Base-by-base conservation (phyloP, 2,113 vertebrate genomes). In the Otis tarda region DNA sequence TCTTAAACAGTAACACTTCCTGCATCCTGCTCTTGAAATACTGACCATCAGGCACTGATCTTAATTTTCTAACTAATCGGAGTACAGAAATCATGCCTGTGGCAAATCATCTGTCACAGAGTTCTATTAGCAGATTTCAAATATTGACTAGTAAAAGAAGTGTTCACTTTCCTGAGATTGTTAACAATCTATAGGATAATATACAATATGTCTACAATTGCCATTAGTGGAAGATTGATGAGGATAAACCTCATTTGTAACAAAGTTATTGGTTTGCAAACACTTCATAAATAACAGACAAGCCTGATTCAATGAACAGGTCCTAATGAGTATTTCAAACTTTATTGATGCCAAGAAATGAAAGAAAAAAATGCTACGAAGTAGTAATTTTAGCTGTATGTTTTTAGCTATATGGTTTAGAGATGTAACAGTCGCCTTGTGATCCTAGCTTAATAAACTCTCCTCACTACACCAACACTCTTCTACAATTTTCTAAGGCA, bases 311-410 rank as follows among this genome's bases (percentile, higher is more conserved):
- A 43, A 55, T 61, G 28, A 89, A 69, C 16, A 69, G 12, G 9
- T 95, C 21, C 56, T 94, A 88, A 81, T 84, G 52, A 87, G 49
- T 56, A 67, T 76, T 93, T 93, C 59, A 70, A 87, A 57, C 30
- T 64, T 83, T 63, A 91, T 21, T 93, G 77, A 87, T 89, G 16
- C 3, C 41, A 59, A 83, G n/a, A 94, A 80, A 14, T 33, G 27
- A 90, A 91, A 4, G n/a, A 70, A 53, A 52, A 52, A 63, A 41
- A 14, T 6, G 2, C 67, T 81, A 35, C 35, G 52, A 70, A 74
- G 22, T 41, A 50, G 55, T 47, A 73, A 87, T 18, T 96, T 75
- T 56, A 81, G 12, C 23, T 63, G 10, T n/a, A 23, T 31, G 14
- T 23, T 79, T 88, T 92, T 56, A 81, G 12, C 23, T 63, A 9